Evolutionary conservation across 2,888 invertebrate genomes (phyloP), one percentile per base, ranked within the genome.

Genomic region (Azorinus chamasolen): DNA sequence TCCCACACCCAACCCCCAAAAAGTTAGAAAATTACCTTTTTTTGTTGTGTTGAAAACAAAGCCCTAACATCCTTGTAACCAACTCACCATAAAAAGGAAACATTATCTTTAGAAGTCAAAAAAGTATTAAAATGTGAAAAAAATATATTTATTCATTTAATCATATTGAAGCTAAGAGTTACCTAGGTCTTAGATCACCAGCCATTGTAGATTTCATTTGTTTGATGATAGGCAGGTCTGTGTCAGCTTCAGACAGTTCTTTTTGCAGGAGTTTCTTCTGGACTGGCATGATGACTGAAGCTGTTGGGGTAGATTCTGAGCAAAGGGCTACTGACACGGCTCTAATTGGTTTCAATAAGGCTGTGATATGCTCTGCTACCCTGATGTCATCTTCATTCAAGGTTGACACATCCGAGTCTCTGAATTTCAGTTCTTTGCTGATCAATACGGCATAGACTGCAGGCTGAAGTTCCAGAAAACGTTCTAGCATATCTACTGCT

Each of bases 401-500:
- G 14, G 82, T 79, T 25, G 71, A 65, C 22, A 82, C 6, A 37
- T 75, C 82, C 43, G 65, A 75, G 12, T 27, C 59, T 41, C 57
- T 69, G 37, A 48, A 32, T 32, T 32, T 32, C 32, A 32, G 65
- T 37, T 63, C 64, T 2, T 72, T 20, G 20, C 71, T 62, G 12
- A 55, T 27, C n/a, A 64, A 37, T n/a, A 63, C 53, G 22, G 75
- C 69, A 50, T 32, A 68, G 0, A 82, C 32, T 16, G 78, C 57
- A 6, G 78, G 43, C 24, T 79, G 78, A 43, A 75, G 78, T 43
- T 72, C 75, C 18, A 75, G 24, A 51, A 74, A 83, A 0, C 79
- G 62, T n/a, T 27, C 51, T 14, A 54, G 22, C 79, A 79, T 83
- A 53, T 79, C 73, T 43, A 32, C 57, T 46, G 45, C 74, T 1